Evolutionary conservation across 1,140 invertebrate genomes (phyloP).

Genomic region (Dendroctonus valens): DNA sequence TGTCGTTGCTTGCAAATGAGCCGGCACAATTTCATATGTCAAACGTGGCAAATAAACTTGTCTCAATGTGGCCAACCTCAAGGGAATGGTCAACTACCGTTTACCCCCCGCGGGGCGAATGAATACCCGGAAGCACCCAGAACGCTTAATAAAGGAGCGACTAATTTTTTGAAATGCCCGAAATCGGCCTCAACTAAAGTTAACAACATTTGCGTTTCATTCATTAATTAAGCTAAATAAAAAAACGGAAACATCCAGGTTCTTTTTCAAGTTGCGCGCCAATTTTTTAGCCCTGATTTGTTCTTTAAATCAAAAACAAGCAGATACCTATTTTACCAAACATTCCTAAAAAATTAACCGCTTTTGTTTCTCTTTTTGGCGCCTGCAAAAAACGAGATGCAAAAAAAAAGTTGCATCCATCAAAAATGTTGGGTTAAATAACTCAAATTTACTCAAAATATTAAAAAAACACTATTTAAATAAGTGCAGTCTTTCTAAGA

Average conservation of each 20-base stretch:
- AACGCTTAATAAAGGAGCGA: too few species aligned
- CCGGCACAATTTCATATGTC: constrained; percentile 9
- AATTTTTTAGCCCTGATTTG: too few species aligned
- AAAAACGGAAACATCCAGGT: too few species aligned
- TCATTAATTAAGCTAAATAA: too few species aligned
- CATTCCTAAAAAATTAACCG: neutral
- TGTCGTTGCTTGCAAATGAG: constrained; percentile 5
- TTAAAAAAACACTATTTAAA: constrained; percentile 15
- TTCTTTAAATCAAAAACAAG: too few species aligned
- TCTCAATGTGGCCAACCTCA: neutral
- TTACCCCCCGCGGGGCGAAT: too few species aligned
- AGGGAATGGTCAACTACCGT: neutral
- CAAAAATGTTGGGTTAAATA: neutral
- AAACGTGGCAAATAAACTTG: constrained; percentile 27
- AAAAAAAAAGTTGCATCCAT: neutral
- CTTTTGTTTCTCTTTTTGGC: neutral
- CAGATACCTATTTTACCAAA: neutral
- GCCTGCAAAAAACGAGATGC: neutral
- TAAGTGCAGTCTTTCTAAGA: constrained; percentile 2
- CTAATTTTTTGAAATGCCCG: too few species aligned
- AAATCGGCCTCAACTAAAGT: too few species aligned
- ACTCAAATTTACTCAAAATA: neutral
- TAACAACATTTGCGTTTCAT: too few species aligned
- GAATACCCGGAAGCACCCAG: too few species aligned
- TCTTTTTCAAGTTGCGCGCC: too few species aligned